phyloP scores from a whole-genome alignment of 1,140 invertebrate genomes.

The Drosophila oshimai region DNA sequence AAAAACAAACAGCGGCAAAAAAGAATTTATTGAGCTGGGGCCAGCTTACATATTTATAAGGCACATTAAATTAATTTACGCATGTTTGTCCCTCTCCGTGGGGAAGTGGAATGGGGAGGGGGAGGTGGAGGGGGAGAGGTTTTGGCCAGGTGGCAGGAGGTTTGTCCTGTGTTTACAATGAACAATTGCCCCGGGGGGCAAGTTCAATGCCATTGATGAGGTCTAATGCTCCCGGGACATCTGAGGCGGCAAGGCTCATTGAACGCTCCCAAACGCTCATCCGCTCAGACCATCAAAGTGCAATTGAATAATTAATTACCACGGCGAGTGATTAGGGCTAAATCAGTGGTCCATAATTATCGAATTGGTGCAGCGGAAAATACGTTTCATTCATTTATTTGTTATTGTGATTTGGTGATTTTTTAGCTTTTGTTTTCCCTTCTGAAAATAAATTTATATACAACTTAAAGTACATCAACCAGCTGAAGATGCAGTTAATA shows the following conservation, averaged over 20 bases:
- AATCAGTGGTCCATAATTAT: no score
- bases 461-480: no score
- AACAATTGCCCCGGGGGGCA: slow-evolving; percentile 14
- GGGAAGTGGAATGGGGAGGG: neutral
- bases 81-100: slow-evolving; percentile 55
- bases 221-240: slow-evolving; percentile 8
- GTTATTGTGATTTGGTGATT: no score
- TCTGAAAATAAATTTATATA: no score
- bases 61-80: slow-evolving; percentile 81
- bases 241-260: neutral
- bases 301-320: slow-evolving; percentile 54
- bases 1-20: slow-evolving; percentile 52
- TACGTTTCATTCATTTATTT: no score
- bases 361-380: no score
- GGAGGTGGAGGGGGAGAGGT: no score
- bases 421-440: no score
- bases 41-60: slow-evolving; percentile 79
- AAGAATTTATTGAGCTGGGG: slow-evolving; percentile 70
- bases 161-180: slow-evolving; percentile 17
- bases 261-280: neutral
- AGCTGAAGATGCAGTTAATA: no score
- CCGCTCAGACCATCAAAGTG: slow-evolving; percentile 9
- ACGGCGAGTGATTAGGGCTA: no score
- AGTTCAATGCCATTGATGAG: slow-evolving; percentile 41
- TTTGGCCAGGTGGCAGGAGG: neutral